Percentiles rank a stretch among this genome's conserved stretches.
Conservation (phyloP, 1,140 invertebrate genomes). For the Berghia stephanieae region DNA sequence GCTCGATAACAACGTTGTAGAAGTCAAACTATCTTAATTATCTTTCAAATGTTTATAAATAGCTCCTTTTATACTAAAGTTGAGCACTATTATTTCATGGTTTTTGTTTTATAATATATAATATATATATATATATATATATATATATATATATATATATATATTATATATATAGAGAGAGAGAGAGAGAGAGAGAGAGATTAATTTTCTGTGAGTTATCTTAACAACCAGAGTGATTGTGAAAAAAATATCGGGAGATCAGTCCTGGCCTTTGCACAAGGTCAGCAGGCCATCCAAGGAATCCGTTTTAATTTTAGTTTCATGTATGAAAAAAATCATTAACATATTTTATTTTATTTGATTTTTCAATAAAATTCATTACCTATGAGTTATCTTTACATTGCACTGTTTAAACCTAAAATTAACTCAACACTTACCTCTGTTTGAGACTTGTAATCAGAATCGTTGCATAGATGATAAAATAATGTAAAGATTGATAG, state of each 20-base stretch:
- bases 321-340: background rate
- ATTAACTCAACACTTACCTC: constrained; percentile 52
- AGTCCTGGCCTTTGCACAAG: background rate
- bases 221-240: background rate
- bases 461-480: constrained; percentile 66
- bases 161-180: too few species aligned
- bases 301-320: background rate
- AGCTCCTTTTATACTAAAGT: too few species aligned
- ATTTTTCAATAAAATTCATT: background rate
- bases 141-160: background rate
- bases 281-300: background rate
- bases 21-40: too few species aligned
- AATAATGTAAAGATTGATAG: too few species aligned
- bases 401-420: background rate
- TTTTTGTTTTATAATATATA: too few species aligned
- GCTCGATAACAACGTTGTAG: too few species aligned
- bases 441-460: constrained; percentile 70
- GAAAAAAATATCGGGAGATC: background rate
- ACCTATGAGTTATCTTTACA: background rate
- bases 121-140: background rate
- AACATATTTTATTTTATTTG: background rate
- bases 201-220: background rate
- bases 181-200: too few species aligned
- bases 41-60: too few species aligned
- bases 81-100: too few species aligned